phyloP scores from a whole-genome alignment of 2,797 vertebrate species.

The Malurus leucopterus region DNA sequence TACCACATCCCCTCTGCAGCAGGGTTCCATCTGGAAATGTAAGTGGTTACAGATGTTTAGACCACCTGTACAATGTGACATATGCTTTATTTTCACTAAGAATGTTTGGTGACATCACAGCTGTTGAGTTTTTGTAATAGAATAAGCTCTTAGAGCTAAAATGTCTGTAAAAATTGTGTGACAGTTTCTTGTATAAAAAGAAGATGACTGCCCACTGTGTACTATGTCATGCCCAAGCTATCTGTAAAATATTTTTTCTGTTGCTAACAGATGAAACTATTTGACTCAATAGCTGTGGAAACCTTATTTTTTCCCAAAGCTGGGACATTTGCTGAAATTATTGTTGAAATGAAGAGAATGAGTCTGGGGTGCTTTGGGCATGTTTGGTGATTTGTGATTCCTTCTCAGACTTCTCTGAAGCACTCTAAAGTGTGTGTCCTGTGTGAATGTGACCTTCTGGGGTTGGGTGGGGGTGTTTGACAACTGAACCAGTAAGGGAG shows the following conservation, averaged over 20 bases:
- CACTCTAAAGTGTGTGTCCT: accelerated
- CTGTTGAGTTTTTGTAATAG: not conserved
- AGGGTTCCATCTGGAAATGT: not conserved
- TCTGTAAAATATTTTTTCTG: not conserved
- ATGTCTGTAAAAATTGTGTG: not conserved
- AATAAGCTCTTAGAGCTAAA: not conserved
- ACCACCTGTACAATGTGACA: not conserved
- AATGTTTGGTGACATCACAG: not conserved
- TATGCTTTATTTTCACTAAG: conserved; percentile 4
- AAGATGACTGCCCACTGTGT: not conserved
- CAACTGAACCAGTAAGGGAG: not conserved
- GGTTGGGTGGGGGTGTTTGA: accelerated
- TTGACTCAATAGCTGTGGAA: not conserved
- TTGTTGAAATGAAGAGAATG: not conserved
- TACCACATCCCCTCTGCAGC: not conserved
- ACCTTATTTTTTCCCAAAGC: not conserved
- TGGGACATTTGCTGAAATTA: not conserved
- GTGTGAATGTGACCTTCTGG: not conserved
- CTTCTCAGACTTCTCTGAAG: not conserved
- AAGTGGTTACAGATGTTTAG: conserved; percentile 18
- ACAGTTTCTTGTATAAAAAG: not conserved
- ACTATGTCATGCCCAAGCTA: not conserved
- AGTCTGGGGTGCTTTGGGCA: not conserved
- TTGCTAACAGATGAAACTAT: not conserved
- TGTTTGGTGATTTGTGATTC: not conserved